Evolutionary conservation across 2,797 vertebrate species (phyloP).

Genomic region (Todus mexicanus): DNA sequence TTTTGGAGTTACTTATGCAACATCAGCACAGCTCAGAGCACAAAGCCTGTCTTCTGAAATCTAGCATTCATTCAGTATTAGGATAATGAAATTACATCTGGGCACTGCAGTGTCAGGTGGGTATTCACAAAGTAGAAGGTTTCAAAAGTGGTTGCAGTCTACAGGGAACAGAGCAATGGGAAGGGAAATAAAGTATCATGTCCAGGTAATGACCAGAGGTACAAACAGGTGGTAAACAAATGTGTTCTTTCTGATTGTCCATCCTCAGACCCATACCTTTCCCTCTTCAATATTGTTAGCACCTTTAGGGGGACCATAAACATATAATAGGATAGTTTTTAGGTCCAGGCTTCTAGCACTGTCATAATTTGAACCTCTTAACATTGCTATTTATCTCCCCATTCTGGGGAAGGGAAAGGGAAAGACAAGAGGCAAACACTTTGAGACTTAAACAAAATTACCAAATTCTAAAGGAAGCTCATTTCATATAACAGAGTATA

Average conservation of each 20-base stretch:
- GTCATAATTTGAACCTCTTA: background rate
- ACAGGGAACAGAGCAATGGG: background rate
- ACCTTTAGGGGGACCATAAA: slow-evolving; percentile 10
- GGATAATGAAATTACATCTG: background rate
- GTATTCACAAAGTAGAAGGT: background rate
- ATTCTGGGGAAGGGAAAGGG: background rate
- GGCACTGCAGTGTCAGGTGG: background rate
- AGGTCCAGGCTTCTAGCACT: background rate
- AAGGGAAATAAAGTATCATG: background rate
- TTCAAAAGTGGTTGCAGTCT: background rate
- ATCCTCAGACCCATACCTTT: background rate
- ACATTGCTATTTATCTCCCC: background rate
- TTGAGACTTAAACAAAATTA: background rate
- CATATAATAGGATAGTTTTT: background rate
- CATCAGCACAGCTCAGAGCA: background rate
- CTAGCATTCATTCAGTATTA: background rate
- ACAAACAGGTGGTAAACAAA: background rate
- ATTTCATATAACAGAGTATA: slow-evolving; percentile 1
- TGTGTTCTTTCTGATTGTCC: background rate
- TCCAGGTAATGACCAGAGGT: background rate
- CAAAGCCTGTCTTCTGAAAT: background rate
- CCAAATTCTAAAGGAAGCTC: background rate
- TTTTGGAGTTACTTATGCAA: background rate
- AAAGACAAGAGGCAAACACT: background rate
- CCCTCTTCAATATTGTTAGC: background rate